Evolutionary conservation across 2,797 vertebrate species (phyloP), one percentile per base, ranked within the genome.

Genomic region (Oophaga sylvatica): DNA sequence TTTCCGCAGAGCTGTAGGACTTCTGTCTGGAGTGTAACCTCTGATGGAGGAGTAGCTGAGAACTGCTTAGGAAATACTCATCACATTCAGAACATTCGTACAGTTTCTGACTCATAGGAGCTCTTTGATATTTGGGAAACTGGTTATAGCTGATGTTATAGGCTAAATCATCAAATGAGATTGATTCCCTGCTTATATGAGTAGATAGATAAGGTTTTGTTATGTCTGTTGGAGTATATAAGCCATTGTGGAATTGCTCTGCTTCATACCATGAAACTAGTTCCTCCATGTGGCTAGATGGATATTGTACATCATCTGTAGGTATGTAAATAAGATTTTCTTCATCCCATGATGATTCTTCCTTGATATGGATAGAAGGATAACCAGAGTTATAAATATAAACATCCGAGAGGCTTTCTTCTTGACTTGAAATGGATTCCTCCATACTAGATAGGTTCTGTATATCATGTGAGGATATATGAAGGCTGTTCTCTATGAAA

Each of bases 391-490:
- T 9, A 13, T 15, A 45, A 19, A 76, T 13, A n/a, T 10, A 11
- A 20, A 77, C 75, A 26, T 77, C 48, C 22, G 12, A 1, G 5
- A 77, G 75, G 41, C 75, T 77, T 77, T n/a, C 75, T 15, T 77
- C 73, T 48, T 48, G 75, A 26, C 75, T 77, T 56, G 75, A 77
- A 26, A 15, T 77, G 22, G 75, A 77, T 56, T 77, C 75, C 41
- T 77, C 75, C 20, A 16, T 26, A 56, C 45, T 77, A 26, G 75
- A 77, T 15, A 53, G 20, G 48, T 53, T 59, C 57, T 26, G 65
- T 13, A 3, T 13, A 11, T 56, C 22, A 2, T n/a, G 71, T n/a
- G 48, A 8, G 26, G 26, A 26, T 1, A 70, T 5, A 56, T 53
- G 75, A 26, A 16, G 45, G 1, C 26, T 9, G 5, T 20, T 8